phyloP scores from a whole-genome alignment of 2,797 vertebrate genomes.

The Lepilemur septentrionalis region DNA sequence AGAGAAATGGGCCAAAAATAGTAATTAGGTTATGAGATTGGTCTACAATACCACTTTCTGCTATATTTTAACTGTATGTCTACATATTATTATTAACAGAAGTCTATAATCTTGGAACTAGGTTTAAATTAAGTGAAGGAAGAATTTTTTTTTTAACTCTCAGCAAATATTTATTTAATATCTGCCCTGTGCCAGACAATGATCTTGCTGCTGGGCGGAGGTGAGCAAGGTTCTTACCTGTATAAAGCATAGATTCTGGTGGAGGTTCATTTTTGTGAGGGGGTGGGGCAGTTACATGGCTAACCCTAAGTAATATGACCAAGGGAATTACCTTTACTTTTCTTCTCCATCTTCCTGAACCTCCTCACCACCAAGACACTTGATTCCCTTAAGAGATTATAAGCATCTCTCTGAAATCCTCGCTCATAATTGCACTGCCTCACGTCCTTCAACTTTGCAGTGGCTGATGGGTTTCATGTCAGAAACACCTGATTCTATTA shows the following conservation, averaged over 20 bases:
- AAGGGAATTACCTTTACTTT: not conserved
- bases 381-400: not conserved
- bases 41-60: not conserved
- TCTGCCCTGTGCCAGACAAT: not conserved
- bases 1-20: not conserved
- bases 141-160: not conserved
- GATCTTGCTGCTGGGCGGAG: not conserved
- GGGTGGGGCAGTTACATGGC: not conserved
- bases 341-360: not conserved
- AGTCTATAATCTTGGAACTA: not conserved
- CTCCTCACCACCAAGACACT: not conserved
- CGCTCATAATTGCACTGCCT: not conserved
- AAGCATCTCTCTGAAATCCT: not conserved
- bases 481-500: not conserved
- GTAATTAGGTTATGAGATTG: not conserved
- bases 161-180: not conserved
- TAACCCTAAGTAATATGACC: not conserved
- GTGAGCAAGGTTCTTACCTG: not conserved
- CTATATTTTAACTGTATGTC: not conserved
- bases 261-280: not conserved
- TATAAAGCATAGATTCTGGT: not conserved
- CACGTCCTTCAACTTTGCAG: not conserved
- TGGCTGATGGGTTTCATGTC: not conserved
- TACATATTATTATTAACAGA: not conserved
- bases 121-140: not conserved